phyloP scores from a whole-genome alignment of 2,797 vertebrate genomes.

The Paramormyrops hopkinsi region DNA sequence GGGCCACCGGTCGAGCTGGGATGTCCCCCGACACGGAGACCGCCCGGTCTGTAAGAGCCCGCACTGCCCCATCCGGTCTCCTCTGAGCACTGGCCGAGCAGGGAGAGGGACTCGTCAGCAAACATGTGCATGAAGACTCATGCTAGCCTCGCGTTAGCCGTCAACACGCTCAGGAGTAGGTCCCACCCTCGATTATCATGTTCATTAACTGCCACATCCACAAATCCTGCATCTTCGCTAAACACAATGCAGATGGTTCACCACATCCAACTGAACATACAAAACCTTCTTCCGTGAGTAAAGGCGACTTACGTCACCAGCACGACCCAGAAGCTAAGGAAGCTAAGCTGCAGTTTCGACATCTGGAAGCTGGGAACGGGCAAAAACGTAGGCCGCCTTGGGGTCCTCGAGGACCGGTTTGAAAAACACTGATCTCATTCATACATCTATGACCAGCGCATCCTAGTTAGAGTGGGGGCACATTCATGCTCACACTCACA shows the following conservation, averaged over 20 bases:
- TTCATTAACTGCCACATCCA: not conserved
- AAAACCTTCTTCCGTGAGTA: not conserved
- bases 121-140: not conserved
- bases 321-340: not conserved
- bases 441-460: not conserved
- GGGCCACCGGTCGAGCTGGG: constrained; percentile 44
- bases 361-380: not conserved
- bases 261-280: not conserved
- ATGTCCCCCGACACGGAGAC: constrained; percentile 35
- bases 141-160: not conserved
- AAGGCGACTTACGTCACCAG: not conserved
- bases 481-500: not conserved
- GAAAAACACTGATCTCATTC: not conserved
- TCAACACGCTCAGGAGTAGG: not conserved
- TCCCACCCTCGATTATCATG: not conserved
- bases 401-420: not conserved
- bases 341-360: not conserved
- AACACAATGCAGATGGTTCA: not conserved
- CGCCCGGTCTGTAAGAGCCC: not conserved
- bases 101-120: constrained; percentile 24
- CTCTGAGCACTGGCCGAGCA: constrained; percentile 43
- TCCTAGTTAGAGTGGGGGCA: not conserved
- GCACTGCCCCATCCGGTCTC: constrained; percentile 25
- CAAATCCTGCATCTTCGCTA: not conserved
- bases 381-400: not conserved